Percentiles rank a stretch among this genome's conserved stretches.
phyloP scores from a whole-genome alignment of 2,113 vertebrate species.

The Hippopotamus amphibius region DNA sequence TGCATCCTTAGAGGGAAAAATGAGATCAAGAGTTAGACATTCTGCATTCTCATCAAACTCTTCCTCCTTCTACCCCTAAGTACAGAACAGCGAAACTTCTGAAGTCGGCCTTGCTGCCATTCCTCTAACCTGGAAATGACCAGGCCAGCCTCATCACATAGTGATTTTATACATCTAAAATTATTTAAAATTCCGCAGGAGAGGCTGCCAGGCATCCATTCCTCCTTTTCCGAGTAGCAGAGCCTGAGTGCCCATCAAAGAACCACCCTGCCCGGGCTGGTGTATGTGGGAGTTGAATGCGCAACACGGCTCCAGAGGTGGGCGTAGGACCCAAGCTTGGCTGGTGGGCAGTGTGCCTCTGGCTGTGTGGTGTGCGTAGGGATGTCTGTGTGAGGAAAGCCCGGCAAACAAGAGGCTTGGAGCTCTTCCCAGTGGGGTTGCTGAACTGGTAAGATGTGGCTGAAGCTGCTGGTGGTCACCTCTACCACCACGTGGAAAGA shows the following conservation, averaged over 20 bases:
- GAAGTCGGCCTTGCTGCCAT: no score
- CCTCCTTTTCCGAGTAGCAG: background rate
- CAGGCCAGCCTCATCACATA: rapidly evolving
- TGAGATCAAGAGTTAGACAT: no score
- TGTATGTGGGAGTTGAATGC: rapidly evolving
- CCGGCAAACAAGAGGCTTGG: rapidly evolving
- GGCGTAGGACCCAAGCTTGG: rapidly evolving
- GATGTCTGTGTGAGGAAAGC: rapidly evolving
- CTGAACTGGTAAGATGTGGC: background rate
- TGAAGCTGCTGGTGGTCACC: no score
- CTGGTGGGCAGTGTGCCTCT: background rate
- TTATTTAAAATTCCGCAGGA: background rate
- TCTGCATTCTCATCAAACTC: rapidly evolving
- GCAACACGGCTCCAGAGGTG: rapidly evolving
- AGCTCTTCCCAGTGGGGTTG: background rate
- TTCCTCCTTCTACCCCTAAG: no score
- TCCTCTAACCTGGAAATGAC: background rate
- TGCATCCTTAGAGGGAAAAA: background rate
- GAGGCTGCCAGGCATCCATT: background rate
- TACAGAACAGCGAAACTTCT: background rate
- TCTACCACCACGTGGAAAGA: background rate
- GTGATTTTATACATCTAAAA: background rate
- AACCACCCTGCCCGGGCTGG: rapidly evolving
- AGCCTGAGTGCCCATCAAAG: background rate
- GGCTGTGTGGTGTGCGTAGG: background rate